Percentiles rank a stretch among this genome's conserved stretches.
These are phyloP conservation scores for Chlorodrepanis virens DNA, from an alignment of 2,113 vertebrate genomes.

Conservation along the genomic window DNA sequence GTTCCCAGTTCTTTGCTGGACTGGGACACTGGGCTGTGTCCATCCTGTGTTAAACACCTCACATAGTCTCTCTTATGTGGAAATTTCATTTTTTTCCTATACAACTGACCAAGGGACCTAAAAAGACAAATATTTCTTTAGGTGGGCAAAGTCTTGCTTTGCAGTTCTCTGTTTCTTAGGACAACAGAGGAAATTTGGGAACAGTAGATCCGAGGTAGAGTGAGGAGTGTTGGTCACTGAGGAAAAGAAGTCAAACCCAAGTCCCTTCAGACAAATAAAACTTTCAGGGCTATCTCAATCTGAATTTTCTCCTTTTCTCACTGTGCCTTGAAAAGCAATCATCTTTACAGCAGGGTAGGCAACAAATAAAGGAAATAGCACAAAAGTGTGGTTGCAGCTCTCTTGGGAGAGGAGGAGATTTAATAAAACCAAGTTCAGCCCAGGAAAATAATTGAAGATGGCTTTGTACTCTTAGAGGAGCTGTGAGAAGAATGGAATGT, in stretches of 20 bases:
- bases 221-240: not conserved
- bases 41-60: not conserved
- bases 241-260: not conserved
- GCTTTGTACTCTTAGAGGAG: not conserved
- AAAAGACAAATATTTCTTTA: not conserved
- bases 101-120: not conserved
- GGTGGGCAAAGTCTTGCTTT: not conserved
- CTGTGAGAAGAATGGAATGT: not conserved
- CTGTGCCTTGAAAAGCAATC: not conserved
- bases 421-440: not conserved
- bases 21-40: not conserved
- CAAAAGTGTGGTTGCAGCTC: not conserved
- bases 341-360: not conserved
- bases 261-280: not conserved
- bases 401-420: not conserved
- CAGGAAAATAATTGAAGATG: not conserved
- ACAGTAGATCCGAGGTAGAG: not conserved
- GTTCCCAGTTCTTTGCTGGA: not conserved
- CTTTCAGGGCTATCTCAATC: not conserved
- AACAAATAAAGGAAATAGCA: not conserved
- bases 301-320: not conserved
- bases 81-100: not conserved
- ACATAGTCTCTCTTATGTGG: rapidly evolving
- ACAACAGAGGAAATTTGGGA: not conserved
- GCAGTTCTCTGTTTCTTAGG: not conserved